Evolutionary conservation across 92 coral and sea anemone species (phyloP).

Genomic region (Micromussa lordhowensis): DNA sequence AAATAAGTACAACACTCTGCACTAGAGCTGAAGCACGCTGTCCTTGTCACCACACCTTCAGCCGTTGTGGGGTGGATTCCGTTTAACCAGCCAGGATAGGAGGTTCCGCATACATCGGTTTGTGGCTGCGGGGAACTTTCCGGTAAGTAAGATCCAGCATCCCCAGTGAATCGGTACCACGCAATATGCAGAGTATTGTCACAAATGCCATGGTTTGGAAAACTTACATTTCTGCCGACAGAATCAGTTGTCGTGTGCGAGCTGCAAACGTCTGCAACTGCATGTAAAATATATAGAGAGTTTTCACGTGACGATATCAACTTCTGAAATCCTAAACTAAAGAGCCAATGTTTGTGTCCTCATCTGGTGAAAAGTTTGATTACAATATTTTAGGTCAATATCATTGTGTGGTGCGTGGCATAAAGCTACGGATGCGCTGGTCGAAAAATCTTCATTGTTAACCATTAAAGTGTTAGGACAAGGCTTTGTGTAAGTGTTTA

Average conservation of each 20-base stretch:
- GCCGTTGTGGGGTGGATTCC: conserved; percentile 42
- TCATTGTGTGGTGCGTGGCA: too few species aligned
- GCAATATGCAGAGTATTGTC: neutral
- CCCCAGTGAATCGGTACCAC: neutral
- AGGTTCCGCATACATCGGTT: neutral
- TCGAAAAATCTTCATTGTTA: too few species aligned
- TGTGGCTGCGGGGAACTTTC: neutral
- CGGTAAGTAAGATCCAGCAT: neutral
- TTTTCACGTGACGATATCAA: too few species aligned
- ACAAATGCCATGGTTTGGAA: neutral
- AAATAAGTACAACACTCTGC: neutral
- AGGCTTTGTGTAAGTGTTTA: too few species aligned
- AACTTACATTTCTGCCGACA: neutral
- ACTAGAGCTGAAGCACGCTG: neutral
- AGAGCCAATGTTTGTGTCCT: too few species aligned
- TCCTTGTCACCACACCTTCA: conserved; percentile 23
- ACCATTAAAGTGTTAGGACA: too few species aligned
- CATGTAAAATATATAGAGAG: neutral
- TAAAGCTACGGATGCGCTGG: too few species aligned
- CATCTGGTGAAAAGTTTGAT: too few species aligned
- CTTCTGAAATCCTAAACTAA: too few species aligned
- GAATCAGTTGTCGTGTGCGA: neutral
- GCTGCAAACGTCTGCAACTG: neutral
- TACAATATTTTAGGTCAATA: too few species aligned
- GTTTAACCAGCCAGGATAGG: conserved; percentile 31